Percentiles rank a stretch among this genome's conserved stretches.
phyloP scores from a whole-genome alignment of 2,797 vertebrate genomes.

The Tachyglossus aculeatus region DNA sequence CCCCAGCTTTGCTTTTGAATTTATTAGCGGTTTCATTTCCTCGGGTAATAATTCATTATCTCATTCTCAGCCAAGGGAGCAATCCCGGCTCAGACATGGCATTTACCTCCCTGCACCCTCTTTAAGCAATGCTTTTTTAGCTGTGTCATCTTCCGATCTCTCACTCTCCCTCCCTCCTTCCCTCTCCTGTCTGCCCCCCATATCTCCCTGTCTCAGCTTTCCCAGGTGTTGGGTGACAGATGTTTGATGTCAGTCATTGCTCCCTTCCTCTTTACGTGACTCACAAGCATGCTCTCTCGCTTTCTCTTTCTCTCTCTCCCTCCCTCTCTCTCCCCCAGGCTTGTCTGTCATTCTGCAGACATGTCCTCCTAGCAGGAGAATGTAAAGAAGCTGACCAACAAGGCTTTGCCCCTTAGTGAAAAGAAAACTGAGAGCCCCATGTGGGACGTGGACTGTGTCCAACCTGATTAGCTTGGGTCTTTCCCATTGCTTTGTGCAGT shows the following conservation, averaged over 20 bases:
- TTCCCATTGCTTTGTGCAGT: too few species aligned
- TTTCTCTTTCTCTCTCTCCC: not conserved
- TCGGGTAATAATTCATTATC: conserved; percentile 59
- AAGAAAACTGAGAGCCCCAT: too few species aligned
- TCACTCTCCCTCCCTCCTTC: not conserved
- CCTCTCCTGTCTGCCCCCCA: accelerated
- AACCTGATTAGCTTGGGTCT: too few species aligned
- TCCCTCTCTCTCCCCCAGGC: not conserved
- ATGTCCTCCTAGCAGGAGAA: not conserved
- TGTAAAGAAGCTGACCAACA: too few species aligned
- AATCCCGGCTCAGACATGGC: not conserved
- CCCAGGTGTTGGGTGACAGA: not conserved
- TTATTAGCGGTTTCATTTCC: conserved; percentile 66
- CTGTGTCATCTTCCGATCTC: conserved; percentile 26
- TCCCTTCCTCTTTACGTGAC: too few species aligned
- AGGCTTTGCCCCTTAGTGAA: too few species aligned
- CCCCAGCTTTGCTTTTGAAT: conserved; percentile 62
- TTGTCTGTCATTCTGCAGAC: not conserved
- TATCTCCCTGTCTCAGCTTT: not conserved
- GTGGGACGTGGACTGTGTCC: too few species aligned
- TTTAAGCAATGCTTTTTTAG: conserved; percentile 32
- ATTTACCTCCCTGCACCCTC: conserved; percentile 12
- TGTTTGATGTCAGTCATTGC: not conserved
- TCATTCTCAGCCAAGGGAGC: conserved; percentile 15
- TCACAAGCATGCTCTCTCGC: not conserved